Conservation (phyloP, 2,888 invertebrate genomes). For the Drosophila hamatofila region DNA sequence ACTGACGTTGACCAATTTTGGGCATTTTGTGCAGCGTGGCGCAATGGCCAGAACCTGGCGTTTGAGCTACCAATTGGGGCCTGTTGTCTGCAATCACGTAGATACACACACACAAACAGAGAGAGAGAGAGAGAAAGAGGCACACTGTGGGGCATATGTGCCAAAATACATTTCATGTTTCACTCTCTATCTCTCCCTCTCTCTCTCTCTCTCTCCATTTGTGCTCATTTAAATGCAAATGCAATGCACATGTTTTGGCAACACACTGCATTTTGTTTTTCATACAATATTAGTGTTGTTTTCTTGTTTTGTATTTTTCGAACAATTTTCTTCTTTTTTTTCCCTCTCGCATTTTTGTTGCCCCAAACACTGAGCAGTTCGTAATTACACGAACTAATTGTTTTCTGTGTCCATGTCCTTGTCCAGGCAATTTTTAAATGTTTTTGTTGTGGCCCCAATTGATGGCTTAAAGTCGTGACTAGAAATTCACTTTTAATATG, state of each 20-base stretch:
- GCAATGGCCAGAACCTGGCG: conserved; percentile 3
- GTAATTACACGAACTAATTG: conserved; percentile 68
- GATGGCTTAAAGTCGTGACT: conserved; percentile 5
- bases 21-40: conserved; percentile 55
- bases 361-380: conserved; percentile 4
- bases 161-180: conserved; percentile 57
- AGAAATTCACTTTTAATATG: conserved; percentile 8
- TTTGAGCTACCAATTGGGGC: conserved; percentile 22
- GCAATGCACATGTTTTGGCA: conserved; percentile 48
- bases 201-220: not conserved
- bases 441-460: not conserved
- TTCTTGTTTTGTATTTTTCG: conserved; percentile 17
- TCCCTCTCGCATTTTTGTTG: not conserved
- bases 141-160: conserved; percentile 10
- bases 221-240: conserved; percentile 60
- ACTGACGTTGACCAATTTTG: conserved; percentile 61
- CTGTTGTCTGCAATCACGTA: conserved; percentile 65
- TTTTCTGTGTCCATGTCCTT: conserved; percentile 23
- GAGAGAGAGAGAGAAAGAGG: conserved; percentile 5
- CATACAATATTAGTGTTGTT: conserved; percentile 14
- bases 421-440: conserved; percentile 4
- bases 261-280: conserved; percentile 17
- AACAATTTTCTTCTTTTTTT: not conserved
- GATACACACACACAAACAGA: conserved; percentile 14
- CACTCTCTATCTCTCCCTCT: not conserved